Evolutionary conservation across 2,113 vertebrate species (phyloP), one percentile per base, ranked within the genome.

Genomic region (Phocoena phocoena): DNA sequence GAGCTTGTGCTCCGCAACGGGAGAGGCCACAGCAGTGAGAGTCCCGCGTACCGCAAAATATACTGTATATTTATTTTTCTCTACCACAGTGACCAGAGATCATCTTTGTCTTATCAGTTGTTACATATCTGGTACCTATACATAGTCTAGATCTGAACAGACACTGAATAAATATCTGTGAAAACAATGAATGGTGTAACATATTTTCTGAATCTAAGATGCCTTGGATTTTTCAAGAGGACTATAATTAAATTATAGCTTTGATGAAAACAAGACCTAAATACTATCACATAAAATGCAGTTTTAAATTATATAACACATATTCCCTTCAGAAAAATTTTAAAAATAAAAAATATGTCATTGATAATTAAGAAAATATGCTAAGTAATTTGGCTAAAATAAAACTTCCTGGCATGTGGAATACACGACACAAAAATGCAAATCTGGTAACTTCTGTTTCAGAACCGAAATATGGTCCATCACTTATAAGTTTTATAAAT

Each of bases 401-500:
- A 79, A 79, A 88, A 84, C 62, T 62, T 83, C 25, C 11, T 84
- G 58, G 7, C 20, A 62, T 12, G 0, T 85, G 18, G 15, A 87
- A 55, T 93, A 90, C 93, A 79, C 58, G 23, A 7, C 88, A 62
- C 55, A 53, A 36, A 85, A 76, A 81, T 76, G 41, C 6, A 95
- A 87, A 31, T 93, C 55, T 82, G 92, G 13, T 31, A 93, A 68
- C 15, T 71, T 76, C 3, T 71, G 14, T 90, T 86, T n/a, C 17
- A 77, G 25, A 82, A 77, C 36, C 77, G 11, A 95, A 86, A 50
- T 73, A 85, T 63, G 38, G 55, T 55, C 12, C 10, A 47, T 93
- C 41, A 77, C n/a, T 74, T 89, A 4, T 0, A 93, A 76, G 44
- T 93, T 86, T 93, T 70, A 82, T 92, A 95, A 83, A 77, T 93